Evolutionary conservation across 2,888 invertebrate species (phyloP).

Genomic region (Drosophila neonasuta): DNA sequence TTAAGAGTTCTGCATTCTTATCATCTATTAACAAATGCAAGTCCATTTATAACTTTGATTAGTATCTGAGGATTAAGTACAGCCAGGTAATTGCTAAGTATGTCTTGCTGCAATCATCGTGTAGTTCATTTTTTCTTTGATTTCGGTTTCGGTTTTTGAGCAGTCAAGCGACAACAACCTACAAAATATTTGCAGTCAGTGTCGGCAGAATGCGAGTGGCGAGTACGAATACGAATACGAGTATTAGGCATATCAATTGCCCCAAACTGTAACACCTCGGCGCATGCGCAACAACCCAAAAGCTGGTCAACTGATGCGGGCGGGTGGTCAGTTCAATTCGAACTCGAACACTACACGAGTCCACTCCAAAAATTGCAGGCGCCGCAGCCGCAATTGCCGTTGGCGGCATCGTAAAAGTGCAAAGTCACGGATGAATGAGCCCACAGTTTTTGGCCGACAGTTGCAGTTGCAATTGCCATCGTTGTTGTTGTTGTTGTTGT

Average conservation of each 20-base stretch:
- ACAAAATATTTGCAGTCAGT: constrained; percentile 39
- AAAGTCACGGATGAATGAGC: constrained; percentile 76
- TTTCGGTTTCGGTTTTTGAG: constrained; percentile 2
- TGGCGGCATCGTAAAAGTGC: constrained; percentile 66
- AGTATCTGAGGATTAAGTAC: constrained; percentile 16
- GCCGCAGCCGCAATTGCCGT: constrained; percentile 25
- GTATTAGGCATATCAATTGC: constrained; percentile 66
- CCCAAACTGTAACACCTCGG: constrained; percentile 59
- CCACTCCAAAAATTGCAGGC: constrained; percentile 39
- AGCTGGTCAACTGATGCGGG: constrained; percentile 47
- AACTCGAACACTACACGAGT: constrained; percentile 23
- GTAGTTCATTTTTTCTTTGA: constrained; percentile 3
- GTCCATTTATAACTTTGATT: constrained; percentile 4
- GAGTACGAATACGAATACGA: constrained; percentile 19
- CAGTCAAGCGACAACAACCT: constrained; percentile 28
- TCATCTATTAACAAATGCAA: constrained; percentile 1
- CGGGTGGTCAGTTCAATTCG: constrained; percentile 22
- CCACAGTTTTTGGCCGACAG: constrained; percentile 38
- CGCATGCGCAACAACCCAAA: constrained; percentile 65
- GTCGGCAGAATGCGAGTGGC: constrained; percentile 52
- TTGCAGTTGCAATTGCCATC: constrained; percentile 17
- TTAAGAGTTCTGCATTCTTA: background rate
- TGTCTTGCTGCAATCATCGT: constrained; percentile 35
- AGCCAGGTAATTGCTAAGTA: constrained; percentile 17
- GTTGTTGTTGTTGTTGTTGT: constrained; percentile 12